Evolutionary conservation across 1,140 invertebrate species (phyloP).

Genomic region (Macrostomum lignano): DNA sequence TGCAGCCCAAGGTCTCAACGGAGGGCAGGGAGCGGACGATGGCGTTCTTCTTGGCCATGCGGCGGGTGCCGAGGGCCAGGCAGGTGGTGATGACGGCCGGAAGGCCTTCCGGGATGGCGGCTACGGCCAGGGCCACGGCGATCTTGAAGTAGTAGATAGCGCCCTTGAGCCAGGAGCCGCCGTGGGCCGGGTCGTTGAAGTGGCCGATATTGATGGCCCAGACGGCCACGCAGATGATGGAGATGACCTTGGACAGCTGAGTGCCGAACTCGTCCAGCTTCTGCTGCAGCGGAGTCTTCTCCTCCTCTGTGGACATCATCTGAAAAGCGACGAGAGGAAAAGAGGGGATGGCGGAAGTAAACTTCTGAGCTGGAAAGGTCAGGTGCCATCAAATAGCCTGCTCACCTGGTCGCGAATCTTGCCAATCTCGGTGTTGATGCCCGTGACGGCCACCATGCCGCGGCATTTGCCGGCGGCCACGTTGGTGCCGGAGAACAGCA

Average conservation of each 20-base stretch:
- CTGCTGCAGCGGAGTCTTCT: conserved; percentile 86
- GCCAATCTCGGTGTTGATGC: conserved; percentile 84
- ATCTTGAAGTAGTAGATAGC: conserved; percentile 99
- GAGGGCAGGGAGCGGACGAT: conserved; percentile 93
- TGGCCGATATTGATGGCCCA: conserved; percentile 99
- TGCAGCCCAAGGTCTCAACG: conserved; percentile 94
- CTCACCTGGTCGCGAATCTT: conserved; percentile 11
- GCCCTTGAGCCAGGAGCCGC: conserved; percentile 96
- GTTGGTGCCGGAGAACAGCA: conserved; percentile 72
- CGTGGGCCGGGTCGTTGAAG: conserved; percentile 73
- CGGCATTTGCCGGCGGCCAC: conserved; percentile 91
- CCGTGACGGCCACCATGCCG: conserved; percentile 89
- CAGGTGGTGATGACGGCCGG: conserved; percentile 99
- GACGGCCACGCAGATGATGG: conserved; percentile 84
- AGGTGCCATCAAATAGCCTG: neutral
- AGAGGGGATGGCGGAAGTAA: too few relatives aligned
- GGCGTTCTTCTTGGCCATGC: conserved; percentile 99
- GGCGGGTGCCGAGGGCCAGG: conserved; percentile 63
- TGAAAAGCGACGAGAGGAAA: too few relatives aligned
- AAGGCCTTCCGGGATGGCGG: conserved; percentile 60
- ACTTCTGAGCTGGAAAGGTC: neutral
- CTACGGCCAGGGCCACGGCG: conserved; percentile 88
- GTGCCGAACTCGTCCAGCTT: conserved; percentile 98
- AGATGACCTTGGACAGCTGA: conserved; percentile 61
- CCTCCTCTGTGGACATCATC: neutral